These are phyloP conservation scores for Carabus problematicus DNA, from an alignment of 2,888 invertebrate species.

Conservation along the genomic window DNA sequence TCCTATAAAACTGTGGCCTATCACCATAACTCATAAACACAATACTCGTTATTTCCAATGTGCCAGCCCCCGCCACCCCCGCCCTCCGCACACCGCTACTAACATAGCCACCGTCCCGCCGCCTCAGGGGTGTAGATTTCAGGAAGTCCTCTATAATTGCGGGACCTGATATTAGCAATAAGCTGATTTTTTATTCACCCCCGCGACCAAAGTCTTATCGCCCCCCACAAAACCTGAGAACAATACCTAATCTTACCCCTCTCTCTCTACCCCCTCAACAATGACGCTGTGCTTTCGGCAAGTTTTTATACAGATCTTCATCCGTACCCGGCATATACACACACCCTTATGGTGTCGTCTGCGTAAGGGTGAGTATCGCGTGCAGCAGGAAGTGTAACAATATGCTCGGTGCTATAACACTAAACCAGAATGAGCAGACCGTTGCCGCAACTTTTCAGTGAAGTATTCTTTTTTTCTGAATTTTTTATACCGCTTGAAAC, in stretches of 20 bases:
- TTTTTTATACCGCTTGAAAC: too few species aligned
- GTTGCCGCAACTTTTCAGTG: conserved; percentile 49
- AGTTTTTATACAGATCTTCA: too few species aligned
- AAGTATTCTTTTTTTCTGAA: too few species aligned
- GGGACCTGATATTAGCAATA: conserved; percentile 61
- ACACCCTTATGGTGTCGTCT: background rate
- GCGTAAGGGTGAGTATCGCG: conserved; percentile 17
- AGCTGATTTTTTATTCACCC: conserved; percentile 63
- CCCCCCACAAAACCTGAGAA: conserved; percentile 56
- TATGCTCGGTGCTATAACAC: conserved; percentile 58
- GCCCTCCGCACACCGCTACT: conserved; percentile 25
- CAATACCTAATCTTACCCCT: conserved; percentile 57
- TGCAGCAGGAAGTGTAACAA: conserved; percentile 50
- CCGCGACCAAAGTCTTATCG: conserved; percentile 54
- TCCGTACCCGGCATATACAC: background rate
- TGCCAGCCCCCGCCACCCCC: background rate
- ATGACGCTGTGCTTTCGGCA: too few species aligned
- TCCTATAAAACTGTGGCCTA: background rate
- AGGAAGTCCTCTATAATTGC: conserved; percentile 56
- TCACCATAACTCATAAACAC: conserved; percentile 42
- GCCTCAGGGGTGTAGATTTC: conserved; percentile 25
- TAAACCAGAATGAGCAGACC: conserved; percentile 58
- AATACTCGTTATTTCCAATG: conserved; percentile 34
- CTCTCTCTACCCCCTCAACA: conserved; percentile 48
- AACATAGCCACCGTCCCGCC: conserved; percentile 28